A percentile compares a stretch with the other conserved stretches of the same genome.
Conservation (phyloP, 2,113 vertebrate species). For the Lycaon pictus region DNA sequence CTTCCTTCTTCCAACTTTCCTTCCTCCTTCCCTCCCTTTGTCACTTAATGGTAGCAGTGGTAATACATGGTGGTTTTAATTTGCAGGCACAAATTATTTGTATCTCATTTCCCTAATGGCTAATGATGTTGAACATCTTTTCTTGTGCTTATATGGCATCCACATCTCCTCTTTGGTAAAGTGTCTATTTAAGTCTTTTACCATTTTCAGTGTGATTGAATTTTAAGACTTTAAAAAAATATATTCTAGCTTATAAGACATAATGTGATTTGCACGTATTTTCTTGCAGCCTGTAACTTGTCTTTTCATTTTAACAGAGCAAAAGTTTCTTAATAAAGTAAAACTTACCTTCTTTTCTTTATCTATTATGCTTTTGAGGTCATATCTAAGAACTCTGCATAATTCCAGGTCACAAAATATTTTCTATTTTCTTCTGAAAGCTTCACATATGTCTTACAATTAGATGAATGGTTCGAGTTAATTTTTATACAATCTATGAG, state of each 20-base stretch:
- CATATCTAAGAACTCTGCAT: neutral
- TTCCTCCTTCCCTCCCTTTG: neutral
- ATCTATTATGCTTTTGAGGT: neutral
- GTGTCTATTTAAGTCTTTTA: slow-evolving; percentile 1
- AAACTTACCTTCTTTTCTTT: neutral
- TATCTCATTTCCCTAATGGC: neutral
- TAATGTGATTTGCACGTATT: neutral
- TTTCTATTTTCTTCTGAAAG: slow-evolving; percentile 39
- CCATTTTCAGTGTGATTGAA: slow-evolving; percentile 35
- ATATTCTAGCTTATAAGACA: neutral
- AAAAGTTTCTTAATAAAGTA: slow-evolving; percentile 16
- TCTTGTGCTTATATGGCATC: neutral
- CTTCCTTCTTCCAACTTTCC: neutral
- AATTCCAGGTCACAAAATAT: neutral
- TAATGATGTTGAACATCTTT: neutral
- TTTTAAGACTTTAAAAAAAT: slow-evolving; percentile 13
- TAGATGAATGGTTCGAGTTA: neutral
- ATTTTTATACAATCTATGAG: neutral
- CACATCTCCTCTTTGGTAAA: neutral
- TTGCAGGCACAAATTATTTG: neutral
- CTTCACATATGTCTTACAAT: slow-evolving; percentile 22
- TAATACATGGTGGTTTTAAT: neutral
- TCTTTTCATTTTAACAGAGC: neutral
- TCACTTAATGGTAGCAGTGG: neutral
- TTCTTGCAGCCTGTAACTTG: neutral